Base-by-base conservation (phyloP, 2,113 vertebrate genomes). In the Plecturocebus donacophilus region DNA sequence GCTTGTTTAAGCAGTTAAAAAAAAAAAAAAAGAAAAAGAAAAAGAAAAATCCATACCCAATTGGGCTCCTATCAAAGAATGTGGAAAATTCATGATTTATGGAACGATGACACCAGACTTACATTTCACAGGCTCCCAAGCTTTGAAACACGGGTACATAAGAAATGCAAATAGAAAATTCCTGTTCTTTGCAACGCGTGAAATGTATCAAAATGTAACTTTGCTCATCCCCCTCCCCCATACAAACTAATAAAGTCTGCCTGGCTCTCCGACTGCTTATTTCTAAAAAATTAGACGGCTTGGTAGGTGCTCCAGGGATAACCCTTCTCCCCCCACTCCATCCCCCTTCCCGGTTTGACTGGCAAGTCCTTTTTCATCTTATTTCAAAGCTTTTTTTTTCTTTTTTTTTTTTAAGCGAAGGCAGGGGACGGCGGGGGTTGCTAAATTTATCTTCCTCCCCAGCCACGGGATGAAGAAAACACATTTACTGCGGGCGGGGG, bases 401-500 rank as follows among this genome's bases (percentile, higher is more conserved):
- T 91, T 25, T 27, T 54, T 82, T 92, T 83, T 81, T 54, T 73
- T n/a, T 1, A 85, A 90, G 79, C 82, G 66, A 96, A 96, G 84
- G 87, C 96, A 93, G 91, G 96, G 96, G 93, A 96, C 89, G 16
- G 86, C 77, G 97, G 73, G 94, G 94, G 81, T 93, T 94, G 93
- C 98, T 97, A 98, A 97, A 98, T 98, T 95, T 97, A 97, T 98
- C 95, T 96, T 96, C 88, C 88, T 97, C 92, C 94, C 83, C 73
- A 94, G 95, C 95, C 91, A 82, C 93, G 6, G 91, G 95, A 86
- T 88, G 96, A 86, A 94, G 77, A 97, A 97, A 97, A 96, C 91
- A 97, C 97, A 95, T 97, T 97, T 94, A 91, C 66, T 42, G 94
- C 68, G 91, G 98, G 98, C 89, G 98, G 97, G 95, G 96, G 97